Conservation (phyloP, 2,888 invertebrate genomes). For the Parelbella ahira region DNA sequence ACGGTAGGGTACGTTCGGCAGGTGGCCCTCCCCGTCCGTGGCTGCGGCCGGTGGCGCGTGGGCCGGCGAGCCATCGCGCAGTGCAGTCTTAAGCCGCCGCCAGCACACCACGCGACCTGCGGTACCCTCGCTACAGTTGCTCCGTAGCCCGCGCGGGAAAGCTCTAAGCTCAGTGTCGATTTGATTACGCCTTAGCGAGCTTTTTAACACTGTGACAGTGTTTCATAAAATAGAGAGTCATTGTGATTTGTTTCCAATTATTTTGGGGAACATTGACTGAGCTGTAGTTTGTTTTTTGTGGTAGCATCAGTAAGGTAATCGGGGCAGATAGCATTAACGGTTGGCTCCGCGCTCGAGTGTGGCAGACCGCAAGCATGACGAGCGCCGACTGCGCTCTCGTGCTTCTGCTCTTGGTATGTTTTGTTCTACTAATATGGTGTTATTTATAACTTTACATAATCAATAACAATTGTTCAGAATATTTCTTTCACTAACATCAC, state of each 20-base stretch:
- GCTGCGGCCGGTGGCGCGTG: too few species aligned
- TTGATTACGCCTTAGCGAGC: conserved; percentile 18
- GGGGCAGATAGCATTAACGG: conserved; percentile 79
- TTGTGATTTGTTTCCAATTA: conserved; percentile 31
- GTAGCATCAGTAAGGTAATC: conserved; percentile 69
- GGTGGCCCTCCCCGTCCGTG: conserved; percentile 72
- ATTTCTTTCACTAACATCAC: too few species aligned
- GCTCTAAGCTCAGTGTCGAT: conserved; percentile 23
- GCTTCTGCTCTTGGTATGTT: conserved; percentile 67
- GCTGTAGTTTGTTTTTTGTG: conserved; percentile 47
- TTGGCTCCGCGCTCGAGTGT: conserved; percentile 78
- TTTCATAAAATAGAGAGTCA: conserved; percentile 32
- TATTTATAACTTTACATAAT: too few species aligned
- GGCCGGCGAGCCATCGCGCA: conserved; percentile 54
- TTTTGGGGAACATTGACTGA: conserved; percentile 23
- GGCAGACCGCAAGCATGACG: conserved; percentile 79
- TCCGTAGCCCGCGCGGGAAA: conserved; percentile 35
- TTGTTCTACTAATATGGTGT: too few species aligned
- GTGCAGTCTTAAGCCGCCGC: conserved; percentile 60
- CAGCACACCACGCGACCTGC: conserved; percentile 57
- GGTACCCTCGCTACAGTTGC: conserved; percentile 25
- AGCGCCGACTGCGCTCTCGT: conserved; percentile 68
- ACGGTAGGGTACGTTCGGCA: conserved; percentile 61
- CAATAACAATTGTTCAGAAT: too few species aligned
- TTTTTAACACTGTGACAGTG: conserved; percentile 31